A percentile compares a stretch with the other conserved stretches of the same genome.
phyloP scores from a whole-genome alignment of 2,797 vertebrate genomes.

The Alauda arvensis region DNA sequence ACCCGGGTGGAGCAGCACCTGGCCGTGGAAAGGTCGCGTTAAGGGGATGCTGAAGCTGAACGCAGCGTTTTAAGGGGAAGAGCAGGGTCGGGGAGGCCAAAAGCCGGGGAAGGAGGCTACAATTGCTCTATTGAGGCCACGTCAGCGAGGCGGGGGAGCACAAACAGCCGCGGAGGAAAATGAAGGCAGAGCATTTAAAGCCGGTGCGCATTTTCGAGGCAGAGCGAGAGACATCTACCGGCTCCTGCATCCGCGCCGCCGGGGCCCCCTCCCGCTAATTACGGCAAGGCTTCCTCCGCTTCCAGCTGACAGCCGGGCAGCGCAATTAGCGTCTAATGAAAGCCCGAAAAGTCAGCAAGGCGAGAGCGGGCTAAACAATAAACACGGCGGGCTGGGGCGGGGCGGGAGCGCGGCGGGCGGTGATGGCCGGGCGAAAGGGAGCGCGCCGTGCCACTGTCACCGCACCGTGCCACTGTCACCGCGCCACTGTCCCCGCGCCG shows the following conservation, averaged over 20 bases:
- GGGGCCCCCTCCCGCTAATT: conserved; percentile 62
- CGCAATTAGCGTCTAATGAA: conserved; percentile 74
- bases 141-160: background rate
- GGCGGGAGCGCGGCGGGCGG: conserved; percentile 74
- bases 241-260: conserved; percentile 32
- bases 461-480: conserved; percentile 85
- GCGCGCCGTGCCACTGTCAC: conserved; percentile 78
- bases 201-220: conserved; percentile 13
- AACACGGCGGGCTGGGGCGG: conserved; percentile 42
- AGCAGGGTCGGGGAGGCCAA: background rate
- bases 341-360: conserved; percentile 61
- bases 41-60: background rate
- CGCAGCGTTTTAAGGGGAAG: background rate
- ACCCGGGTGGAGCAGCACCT: background rate
- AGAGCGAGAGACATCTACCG: conserved; percentile 68
- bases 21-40: background rate
- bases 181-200: conserved; percentile 42
- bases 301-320: conserved; percentile 68
- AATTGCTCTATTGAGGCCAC: background rate
- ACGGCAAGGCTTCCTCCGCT: conserved; percentile 59
- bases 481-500: conserved; percentile 84
- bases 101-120: background rate
- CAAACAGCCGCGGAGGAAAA: conserved; percentile 5
- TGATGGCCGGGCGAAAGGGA: conserved; percentile 81
- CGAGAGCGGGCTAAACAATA: conserved; percentile 66